A percentile compares a stretch with the other conserved stretches of the same genome.
These are phyloP conservation scores for Rhaphigaster nebulosa DNA, from an alignment of 2,888 invertebrate species.

Conservation along the genomic window DNA sequence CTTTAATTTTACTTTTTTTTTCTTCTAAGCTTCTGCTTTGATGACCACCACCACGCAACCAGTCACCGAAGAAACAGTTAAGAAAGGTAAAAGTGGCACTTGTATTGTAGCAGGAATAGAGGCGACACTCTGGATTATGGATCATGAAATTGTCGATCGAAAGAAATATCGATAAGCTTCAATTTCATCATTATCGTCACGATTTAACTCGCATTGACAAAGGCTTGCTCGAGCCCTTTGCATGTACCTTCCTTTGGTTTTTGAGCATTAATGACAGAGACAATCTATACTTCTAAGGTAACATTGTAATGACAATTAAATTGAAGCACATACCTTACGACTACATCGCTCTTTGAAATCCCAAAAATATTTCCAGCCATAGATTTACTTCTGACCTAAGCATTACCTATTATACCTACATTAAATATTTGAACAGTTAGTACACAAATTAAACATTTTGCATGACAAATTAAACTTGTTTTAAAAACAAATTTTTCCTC, in stretches of 20 bases:
- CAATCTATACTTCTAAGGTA: background rate
- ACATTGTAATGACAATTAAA: background rate
- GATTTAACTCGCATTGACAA: background rate
- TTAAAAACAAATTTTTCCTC: too few species aligned
- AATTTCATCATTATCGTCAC: background rate
- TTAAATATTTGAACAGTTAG: too few species aligned
- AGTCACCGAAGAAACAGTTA: slow-evolving; percentile 62
- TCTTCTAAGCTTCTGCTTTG: slow-evolving; percentile 63
- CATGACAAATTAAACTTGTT: too few species aligned
- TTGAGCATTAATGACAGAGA: background rate
- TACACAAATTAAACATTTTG: too few species aligned
- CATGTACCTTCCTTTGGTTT: background rate
- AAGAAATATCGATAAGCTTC: background rate
- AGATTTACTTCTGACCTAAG: background rate
- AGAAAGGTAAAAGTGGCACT: slow-evolving; percentile 60
- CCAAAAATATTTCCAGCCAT: background rate
- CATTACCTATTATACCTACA: too few species aligned
- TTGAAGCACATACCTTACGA: too few species aligned
- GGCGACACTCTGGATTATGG: slow-evolving; percentile 2
- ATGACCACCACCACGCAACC: slow-evolving; percentile 63
- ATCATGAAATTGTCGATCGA: background rate
- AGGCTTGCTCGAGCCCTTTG: background rate
- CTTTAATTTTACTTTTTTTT: slow-evolving; percentile 62
- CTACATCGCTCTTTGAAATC: too few species aligned
- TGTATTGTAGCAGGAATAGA: slow-evolving; percentile 25